phyloP scores from a whole-genome alignment of 2,888 invertebrate genomes.

The Rhagonycha fulva region DNA sequence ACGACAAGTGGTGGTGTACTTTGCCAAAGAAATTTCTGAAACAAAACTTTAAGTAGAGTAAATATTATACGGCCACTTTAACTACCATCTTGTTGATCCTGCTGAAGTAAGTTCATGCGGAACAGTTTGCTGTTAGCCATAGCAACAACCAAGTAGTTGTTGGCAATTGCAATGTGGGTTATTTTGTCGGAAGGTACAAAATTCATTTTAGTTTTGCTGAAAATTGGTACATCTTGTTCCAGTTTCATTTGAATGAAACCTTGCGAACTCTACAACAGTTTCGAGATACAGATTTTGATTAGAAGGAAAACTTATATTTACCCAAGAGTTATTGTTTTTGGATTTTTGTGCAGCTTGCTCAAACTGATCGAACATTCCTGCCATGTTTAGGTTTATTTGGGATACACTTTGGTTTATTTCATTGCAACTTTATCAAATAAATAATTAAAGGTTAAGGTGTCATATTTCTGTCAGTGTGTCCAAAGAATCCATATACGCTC shows the following conservation, averaged over 20 bases:
- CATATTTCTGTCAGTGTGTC: neutral
- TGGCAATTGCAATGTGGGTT: constrained; percentile 79
- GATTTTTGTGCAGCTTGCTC: constrained; percentile 73
- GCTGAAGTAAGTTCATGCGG: constrained; percentile 79
- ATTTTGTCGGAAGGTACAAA: constrained; percentile 80
- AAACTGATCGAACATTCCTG: constrained; percentile 83
- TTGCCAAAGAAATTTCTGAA: constrained; percentile 75
- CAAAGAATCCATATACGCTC: neutral
- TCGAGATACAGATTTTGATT: neutral
- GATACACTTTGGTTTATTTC: neutral
- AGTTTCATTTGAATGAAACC: constrained; percentile 64
- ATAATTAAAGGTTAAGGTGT: neutral
- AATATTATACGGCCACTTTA: neutral
- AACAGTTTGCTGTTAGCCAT: constrained; percentile 83
- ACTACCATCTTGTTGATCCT: constrained; percentile 77
- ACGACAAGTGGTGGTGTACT: constrained; percentile 64
- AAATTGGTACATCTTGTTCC: constrained; percentile 82
- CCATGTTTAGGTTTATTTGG: constrained; percentile 60
- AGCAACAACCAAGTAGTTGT: constrained; percentile 80
- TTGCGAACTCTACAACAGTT: constrained; percentile 52
- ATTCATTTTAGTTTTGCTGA: constrained; percentile 81
- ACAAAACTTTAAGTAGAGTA: constrained; percentile 37
- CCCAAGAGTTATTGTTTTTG: constrained; percentile 47
- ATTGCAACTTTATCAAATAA: neutral
- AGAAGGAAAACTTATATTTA: constrained; percentile 5